phyloP scores from a whole-genome alignment of 2,888 invertebrate genomes.

The Sceliomorpha sp. region DNA sequence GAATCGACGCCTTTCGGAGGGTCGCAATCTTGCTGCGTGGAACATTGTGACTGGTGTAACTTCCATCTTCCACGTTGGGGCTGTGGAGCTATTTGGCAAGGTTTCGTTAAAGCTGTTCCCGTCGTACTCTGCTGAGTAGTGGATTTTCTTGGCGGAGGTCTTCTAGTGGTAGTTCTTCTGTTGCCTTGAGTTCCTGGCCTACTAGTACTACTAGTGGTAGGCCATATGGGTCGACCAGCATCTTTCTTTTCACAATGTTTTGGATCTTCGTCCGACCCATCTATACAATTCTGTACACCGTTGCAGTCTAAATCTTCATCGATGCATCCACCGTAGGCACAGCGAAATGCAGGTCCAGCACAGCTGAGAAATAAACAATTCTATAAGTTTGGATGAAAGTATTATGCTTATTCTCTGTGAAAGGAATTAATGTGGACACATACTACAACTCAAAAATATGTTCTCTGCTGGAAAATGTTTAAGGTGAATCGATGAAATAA shows the following conservation, averaged over 20 bases:
- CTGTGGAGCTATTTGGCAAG: constrained; percentile 66
- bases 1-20: constrained; percentile 22
- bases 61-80: constrained; percentile 68
- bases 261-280: constrained; percentile 78
- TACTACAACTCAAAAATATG: too few relatives aligned
- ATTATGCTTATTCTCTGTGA: too few relatives aligned
- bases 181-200: neutral
- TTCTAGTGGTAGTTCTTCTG: neutral
- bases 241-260: constrained; percentile 58
- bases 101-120: constrained; percentile 11
- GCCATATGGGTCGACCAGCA: too few relatives aligned
- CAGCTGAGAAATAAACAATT: constrained; percentile 76
- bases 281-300: constrained; percentile 73
- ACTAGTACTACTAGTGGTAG: constrained; percentile 6
- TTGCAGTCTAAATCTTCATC: constrained; percentile 73
- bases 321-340: constrained; percentile 79
- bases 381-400: too few relatives aligned
- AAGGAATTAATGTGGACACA: too few relatives aligned
- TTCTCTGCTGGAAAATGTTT: too few relatives aligned
- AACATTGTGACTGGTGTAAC: constrained; percentile 65
- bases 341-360: constrained; percentile 72
- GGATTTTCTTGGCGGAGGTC: too few relatives aligned
- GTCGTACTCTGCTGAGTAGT: neutral
- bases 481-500: too few relatives aligned
- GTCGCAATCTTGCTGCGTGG: constrained; percentile 58